A percentile compares a stretch with the other conserved stretches of the same genome.
Evolutionary conservation across 2,113 vertebrate genomes (phyloP).

Genomic region (Vidua chalybeata): DNA sequence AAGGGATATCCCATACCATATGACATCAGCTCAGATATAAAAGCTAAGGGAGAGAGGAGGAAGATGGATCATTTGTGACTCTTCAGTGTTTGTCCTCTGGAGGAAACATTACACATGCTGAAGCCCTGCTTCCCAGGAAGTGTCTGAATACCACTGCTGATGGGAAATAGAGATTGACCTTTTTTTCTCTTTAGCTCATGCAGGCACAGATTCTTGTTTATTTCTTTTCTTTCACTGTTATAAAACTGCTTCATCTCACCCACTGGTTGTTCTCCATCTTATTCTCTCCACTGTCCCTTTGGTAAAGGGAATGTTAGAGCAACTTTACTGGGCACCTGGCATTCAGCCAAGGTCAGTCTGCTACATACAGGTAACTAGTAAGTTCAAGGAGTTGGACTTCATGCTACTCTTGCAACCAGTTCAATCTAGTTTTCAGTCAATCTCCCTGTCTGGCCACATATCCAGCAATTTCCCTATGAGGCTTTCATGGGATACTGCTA

Average conservation of each 20-base stretch:
- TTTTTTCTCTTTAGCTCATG: not conserved
- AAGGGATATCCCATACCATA: not conserved
- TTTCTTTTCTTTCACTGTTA: not conserved
- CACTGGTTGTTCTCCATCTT: not conserved
- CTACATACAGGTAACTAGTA: not conserved
- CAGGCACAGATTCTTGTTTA: accelerated
- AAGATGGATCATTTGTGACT: not conserved
- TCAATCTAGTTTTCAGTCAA: not conserved
- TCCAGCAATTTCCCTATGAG: not conserved
- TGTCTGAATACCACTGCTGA: not conserved
- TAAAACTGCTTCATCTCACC: not conserved
- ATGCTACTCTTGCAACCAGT: not conserved
- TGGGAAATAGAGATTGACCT: not conserved
- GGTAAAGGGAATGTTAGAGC: not conserved
- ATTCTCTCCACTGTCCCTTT: not conserved
- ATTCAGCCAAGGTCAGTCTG: not conserved
- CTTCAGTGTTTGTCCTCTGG: not conserved
- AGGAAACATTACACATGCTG: no score
- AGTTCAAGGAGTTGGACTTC: not conserved
- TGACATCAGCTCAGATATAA: not conserved
- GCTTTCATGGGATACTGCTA: not conserved
- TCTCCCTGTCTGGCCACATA: not conserved
- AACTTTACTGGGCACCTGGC: not conserved
- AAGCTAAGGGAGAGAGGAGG: not conserved
- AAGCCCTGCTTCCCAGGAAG: not conserved